These are phyloP conservation scores for Ruditapes philippinarum DNA, from an alignment of 1,140 invertebrate genomes.

Conservation along the genomic window DNA sequence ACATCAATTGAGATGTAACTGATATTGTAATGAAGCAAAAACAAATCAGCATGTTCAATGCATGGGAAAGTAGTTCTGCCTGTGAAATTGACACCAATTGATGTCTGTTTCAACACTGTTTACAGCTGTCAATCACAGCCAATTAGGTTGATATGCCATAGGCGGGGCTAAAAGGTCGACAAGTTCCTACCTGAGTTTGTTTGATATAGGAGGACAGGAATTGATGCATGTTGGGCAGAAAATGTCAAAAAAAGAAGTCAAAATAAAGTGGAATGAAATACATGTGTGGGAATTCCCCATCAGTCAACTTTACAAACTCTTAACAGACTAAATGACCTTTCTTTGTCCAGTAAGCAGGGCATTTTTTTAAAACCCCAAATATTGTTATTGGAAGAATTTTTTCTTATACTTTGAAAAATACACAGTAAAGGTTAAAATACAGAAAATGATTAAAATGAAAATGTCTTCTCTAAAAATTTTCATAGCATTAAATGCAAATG, in stretches of 20 bases:
- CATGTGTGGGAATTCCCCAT: background rate
- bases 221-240: background rate
- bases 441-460: no score
- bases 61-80: constrained; percentile 23
- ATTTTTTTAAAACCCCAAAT: no score
- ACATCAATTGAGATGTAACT: constrained; percentile 16
- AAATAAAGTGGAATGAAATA: background rate
- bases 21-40: constrained; percentile 22
- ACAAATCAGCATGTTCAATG: constrained; percentile 25
- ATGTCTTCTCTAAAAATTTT: no score
- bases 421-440: no score
- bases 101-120: constrained; percentile 26
- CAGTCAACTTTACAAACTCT: background rate
- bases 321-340: no score
- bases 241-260: background rate
- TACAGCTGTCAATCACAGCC: constrained; percentile 36
- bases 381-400: no score
- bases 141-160: constrained; percentile 15
- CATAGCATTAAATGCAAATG: no score
- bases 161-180: background rate
- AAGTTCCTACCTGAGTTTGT: background rate
- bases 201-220: constrained; percentile 1
- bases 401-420: no score
- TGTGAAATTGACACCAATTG: constrained; percentile 33
- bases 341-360: no score